Percentiles rank a stretch among this genome's conserved stretches.
phyloP scores from a whole-genome alignment of 2,113 vertebrate genomes.

The Scomber colias region DNA sequence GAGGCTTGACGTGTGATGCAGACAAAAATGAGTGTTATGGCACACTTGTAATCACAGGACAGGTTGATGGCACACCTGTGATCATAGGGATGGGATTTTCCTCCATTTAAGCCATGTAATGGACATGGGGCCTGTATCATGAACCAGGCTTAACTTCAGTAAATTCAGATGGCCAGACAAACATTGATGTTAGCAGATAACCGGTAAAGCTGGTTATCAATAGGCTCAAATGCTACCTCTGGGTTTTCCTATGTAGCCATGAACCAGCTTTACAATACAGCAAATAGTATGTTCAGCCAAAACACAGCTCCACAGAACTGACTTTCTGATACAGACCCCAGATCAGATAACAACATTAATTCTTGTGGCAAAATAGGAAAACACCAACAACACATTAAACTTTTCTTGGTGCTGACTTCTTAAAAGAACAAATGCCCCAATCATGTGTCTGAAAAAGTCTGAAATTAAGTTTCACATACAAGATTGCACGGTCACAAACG shows the following conservation, averaged over 20 bases:
- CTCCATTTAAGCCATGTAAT: too few species aligned
- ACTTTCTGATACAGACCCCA: background rate
- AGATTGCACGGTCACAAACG: slow-evolving; percentile 22
- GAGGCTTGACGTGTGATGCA: background rate
- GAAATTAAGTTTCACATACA: slow-evolving; percentile 12
- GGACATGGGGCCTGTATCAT: background rate
- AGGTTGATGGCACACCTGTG: too few species aligned
- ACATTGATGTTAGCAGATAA: background rate
- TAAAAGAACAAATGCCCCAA: background rate
- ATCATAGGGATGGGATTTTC: too few species aligned
- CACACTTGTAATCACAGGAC: background rate
- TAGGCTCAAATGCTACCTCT: background rate
- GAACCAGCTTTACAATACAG: background rate
- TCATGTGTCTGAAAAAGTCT: background rate
- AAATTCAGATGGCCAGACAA: too few species aligned
- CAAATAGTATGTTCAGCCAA: background rate
- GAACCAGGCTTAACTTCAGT: background rate
- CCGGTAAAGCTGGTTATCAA: background rate
- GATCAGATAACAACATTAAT: background rate
- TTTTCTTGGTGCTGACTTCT: background rate
- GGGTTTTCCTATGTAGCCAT: background rate
- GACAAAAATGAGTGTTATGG: background rate
- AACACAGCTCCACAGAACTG: background rate
- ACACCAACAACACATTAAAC: too few species aligned
- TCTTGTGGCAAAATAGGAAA: too few species aligned